Evolutionary conservation across 2,888 invertebrate genomes (phyloP), one percentile per base, ranked within the genome.

Genomic region (Pristionchus maxplancki): DNA sequence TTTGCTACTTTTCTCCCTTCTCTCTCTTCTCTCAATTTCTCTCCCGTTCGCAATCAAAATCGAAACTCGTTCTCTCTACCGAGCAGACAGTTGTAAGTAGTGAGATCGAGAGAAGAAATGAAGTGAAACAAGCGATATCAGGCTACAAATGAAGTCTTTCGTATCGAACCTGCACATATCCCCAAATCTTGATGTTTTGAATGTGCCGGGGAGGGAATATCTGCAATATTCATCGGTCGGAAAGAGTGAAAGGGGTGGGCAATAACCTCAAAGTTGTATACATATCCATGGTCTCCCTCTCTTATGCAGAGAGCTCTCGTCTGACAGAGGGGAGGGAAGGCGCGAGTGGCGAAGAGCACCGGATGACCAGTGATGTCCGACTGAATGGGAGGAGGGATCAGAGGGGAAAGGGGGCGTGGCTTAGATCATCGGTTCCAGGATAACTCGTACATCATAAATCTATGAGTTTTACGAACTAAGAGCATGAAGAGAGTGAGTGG

Each of bases 121-220:
- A n/a, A n/a, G 58, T n/a, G 13, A 5, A 71, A 37, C 71, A 71
- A 37, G n/a, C n/a, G n/a, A n/a, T n/a, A n/a, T n/a, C 71, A 71
- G 44, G 44, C 8, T 44, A 9, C 44, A 44, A 44, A 11, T 6
- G 44, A 44, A 44, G 44, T 44, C 44, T 67, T 67, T 31, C 67
- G 11, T 1, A 44, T n/a, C 82, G 34, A 15, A 83, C 88, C 83
- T 64, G 67, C 13, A 88, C 83, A 44, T 88, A 34, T 64, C 88
- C 88, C 31, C 58, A 88, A 1, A 67, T 83, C 50, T 88, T 88
- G 50, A 88, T 78, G 28, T 62, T 44, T 13, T 88, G 88, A 8
- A n/a, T 28, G 37, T 88, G 58, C 8, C 78, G 78, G 40, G 88
- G 88, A 15, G 88, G 88, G 62, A 88, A 88, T 5, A 87, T 71